Evolutionary conservation across 2,888 invertebrate genomes (phyloP).

Genomic region (Stenichneumon culpator): DNA sequence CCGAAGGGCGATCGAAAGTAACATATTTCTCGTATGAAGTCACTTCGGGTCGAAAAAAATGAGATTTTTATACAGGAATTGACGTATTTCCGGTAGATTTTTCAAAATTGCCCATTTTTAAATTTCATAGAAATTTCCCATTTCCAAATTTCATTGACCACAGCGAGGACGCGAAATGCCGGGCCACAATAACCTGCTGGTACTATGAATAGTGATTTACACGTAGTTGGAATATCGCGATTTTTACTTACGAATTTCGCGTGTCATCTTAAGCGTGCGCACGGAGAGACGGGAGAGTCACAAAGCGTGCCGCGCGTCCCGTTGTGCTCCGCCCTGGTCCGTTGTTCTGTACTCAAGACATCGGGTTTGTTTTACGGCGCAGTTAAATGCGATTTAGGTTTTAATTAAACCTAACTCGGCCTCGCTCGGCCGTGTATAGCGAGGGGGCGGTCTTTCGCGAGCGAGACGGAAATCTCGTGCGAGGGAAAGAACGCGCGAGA

Average conservation of each 20-base stretch:
- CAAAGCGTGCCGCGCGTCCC: constrained; percentile 62
- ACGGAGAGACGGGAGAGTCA: constrained; percentile 15
- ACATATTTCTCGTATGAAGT: no score
- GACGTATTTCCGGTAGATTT: no score
- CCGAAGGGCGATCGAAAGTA: no score
- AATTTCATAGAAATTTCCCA: no score
- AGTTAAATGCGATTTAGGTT: constrained; percentile 82
- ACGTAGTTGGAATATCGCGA: background rate
- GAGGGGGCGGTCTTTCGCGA: constrained; percentile 56
- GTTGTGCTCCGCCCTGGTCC: constrained; percentile 65
- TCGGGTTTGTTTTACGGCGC: constrained; percentile 80
- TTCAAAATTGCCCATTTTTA: no score
- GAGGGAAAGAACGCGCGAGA: constrained; percentile 63
- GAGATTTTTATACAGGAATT: no score
- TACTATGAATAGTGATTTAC: background rate
- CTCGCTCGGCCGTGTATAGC: constrained; percentile 28
- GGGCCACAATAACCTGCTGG: no score
- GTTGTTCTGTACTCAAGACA: constrained; percentile 74
- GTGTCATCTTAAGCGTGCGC: constrained; percentile 26
- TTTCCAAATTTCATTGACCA: no score
- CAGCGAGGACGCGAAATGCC: no score
- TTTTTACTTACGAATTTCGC: constrained; percentile 16
- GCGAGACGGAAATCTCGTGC: constrained; percentile 69
- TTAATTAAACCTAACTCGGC: constrained; percentile 80
- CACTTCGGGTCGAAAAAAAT: no score